Evolutionary conservation across 1,140 invertebrate species (phyloP).

Genomic region (Aradophagus sp.): DNA sequence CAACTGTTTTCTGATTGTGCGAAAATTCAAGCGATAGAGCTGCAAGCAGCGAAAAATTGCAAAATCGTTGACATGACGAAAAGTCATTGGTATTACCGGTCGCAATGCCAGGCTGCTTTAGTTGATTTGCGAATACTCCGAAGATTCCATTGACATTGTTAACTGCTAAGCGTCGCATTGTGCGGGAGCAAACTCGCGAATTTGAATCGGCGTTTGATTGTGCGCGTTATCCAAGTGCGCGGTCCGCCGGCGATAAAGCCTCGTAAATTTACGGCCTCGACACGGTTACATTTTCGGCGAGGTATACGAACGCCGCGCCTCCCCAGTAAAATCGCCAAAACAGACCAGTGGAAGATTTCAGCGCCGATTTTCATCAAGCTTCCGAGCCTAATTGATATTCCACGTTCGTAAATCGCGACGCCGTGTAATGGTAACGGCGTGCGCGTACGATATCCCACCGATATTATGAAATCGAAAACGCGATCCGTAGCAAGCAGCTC

Average conservation of each 20-base stretch:
- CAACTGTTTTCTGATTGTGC: too few species aligned
- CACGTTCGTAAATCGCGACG: constrained; percentile 49
- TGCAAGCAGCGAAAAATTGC: too few species aligned
- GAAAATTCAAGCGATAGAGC: too few species aligned
- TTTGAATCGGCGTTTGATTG: constrained; percentile 16
- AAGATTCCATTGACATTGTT: too few species aligned
- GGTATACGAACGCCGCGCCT: constrained; percentile 20
- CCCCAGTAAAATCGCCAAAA: constrained; percentile 8
- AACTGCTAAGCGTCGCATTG: too few species aligned
- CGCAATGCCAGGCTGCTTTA: too few species aligned
- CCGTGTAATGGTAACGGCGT: constrained; percentile 42
- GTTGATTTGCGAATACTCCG: too few species aligned
- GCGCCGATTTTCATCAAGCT: constrained; percentile 53
- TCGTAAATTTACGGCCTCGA: constrained; percentile 51
- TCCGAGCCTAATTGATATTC: constrained; percentile 63
- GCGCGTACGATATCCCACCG: constrained; percentile 32
- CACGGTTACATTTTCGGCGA: constrained; percentile 53
- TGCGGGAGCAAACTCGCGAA: constrained; percentile 35
- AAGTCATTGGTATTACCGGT: too few species aligned
- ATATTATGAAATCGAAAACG: constrained; percentile 52
- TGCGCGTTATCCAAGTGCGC: constrained; percentile 22
- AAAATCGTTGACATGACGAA: too few species aligned
- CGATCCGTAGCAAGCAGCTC: constrained; percentile 18
- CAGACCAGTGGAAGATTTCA: constrained; percentile 47
- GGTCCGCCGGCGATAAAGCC: constrained; percentile 38